Percentiles rank a stretch among this genome's conserved stretches.
Evolutionary conservation across 1,140 invertebrate genomes (phyloP).

Genomic region (Druon quercuslanigerum): DNA sequence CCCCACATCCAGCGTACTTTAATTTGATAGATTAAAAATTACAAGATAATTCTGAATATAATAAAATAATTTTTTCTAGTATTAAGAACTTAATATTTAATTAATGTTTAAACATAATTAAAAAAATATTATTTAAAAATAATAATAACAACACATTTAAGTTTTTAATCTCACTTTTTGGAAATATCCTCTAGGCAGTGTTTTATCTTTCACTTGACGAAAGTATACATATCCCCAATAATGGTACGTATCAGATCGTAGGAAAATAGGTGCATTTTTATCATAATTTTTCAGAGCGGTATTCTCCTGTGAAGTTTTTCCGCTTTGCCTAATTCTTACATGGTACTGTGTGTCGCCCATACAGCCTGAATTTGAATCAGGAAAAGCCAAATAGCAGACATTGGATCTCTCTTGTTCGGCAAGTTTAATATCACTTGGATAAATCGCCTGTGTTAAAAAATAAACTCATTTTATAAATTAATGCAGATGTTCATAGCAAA

Average conservation of each 20-base stretch:
- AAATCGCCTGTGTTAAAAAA: slow-evolving; percentile 82
- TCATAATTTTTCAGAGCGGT: slow-evolving; percentile 81
- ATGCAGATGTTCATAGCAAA: background rate
- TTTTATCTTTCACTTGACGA: slow-evolving; percentile 96
- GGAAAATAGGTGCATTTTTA: slow-evolving; percentile 81
- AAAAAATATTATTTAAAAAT: background rate
- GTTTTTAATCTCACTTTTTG: slow-evolving; percentile 85
- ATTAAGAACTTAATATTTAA: slow-evolving; percentile 7
- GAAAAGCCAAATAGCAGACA: slow-evolving; percentile 98
- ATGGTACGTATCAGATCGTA: slow-evolving; percentile 87
- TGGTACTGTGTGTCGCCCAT: slow-evolving; percentile 99
- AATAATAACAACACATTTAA: too few species aligned
- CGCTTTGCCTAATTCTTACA: slow-evolving; percentile 85
- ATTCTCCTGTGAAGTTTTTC: slow-evolving; percentile 59
- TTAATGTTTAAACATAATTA: background rate
- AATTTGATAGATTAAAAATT: too few species aligned
- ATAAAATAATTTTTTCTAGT: background rate
- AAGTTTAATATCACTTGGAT: slow-evolving; percentile 88
- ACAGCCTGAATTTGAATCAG: slow-evolving; percentile 98
- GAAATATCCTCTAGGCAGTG: slow-evolving; percentile 96
- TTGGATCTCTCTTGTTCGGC: slow-evolving; percentile 96
- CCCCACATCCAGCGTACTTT: too few species aligned
- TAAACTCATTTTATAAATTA: slow-evolving; percentile 36
- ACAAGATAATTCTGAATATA: too few species aligned
- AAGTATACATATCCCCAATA: slow-evolving; percentile 99